Evolutionary conservation across 2,888 invertebrate genomes (phyloP).

Genomic region (Ptilodon capucinus): DNA sequence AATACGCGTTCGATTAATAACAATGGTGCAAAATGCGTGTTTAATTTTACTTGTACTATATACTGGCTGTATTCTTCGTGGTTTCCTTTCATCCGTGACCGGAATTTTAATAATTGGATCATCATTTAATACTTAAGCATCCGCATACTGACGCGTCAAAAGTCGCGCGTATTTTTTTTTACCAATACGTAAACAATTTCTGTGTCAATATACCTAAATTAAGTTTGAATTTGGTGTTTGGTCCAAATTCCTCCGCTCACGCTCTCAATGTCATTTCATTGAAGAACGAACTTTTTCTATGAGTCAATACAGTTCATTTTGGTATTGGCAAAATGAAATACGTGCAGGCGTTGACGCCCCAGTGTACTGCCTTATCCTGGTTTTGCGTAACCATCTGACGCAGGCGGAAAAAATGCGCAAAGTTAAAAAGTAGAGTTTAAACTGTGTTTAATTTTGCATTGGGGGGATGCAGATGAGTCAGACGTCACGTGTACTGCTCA

Average conservation of each 20-base stretch:
- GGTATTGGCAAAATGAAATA: too few species aligned
- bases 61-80: neutral
- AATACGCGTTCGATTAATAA: conserved; percentile 44
- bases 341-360: too few species aligned
- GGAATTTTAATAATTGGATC: neutral
- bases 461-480: conserved; percentile 73
- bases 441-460: conserved; percentile 72
- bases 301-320: too few species aligned
- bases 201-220: too few species aligned
- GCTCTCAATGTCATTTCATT: too few species aligned
- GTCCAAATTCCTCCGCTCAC: too few species aligned
- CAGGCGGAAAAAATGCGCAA: neutral
- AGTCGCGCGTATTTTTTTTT: too few species aligned
- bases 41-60: conserved; percentile 52
- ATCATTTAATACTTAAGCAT: neutral
- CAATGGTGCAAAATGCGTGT: conserved; percentile 54
- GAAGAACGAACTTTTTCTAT: too few species aligned
- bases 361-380: too few species aligned
- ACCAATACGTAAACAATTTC: too few species aligned
- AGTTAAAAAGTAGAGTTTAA: conserved; percentile 57
- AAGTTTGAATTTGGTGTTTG: too few species aligned
- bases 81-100: neutral
- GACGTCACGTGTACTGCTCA: conserved; percentile 61
- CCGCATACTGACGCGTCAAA: too few species aligned
- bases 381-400: neutral